Evolutionary conservation across 2,888 invertebrate species (phyloP), one percentile per base, ranked within the genome.

Genomic region (Platycheirus rosarum): DNA sequence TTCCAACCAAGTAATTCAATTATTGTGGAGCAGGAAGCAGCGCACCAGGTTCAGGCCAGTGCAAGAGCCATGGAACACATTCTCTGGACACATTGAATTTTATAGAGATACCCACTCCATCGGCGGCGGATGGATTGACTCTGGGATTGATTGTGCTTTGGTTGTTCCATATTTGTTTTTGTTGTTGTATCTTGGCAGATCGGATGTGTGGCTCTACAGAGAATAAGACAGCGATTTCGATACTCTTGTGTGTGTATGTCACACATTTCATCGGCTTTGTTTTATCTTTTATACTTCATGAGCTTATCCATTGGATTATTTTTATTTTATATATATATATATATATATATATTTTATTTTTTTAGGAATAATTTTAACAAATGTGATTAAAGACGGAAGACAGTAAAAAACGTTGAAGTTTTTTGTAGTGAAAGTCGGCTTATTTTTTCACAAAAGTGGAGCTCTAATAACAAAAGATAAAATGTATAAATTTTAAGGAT

Each of bases 1-100:
- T 85, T 73, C 55, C 77, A 84, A 84, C 80, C 85, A 85, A 85
- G 85, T 85, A 85, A 85, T 84, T 85, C 85, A 85, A 85, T 85
- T 85, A 85, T 84, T 78, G 71, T 55, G 14, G 60, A 51, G 73
- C 48, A 62, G 78, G 49, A 66, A 62, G 42, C 49, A 32, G 23
- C 13, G 62, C 53, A 4, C 46, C 5, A 37, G 53, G 40, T 37
- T n/a, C 7, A 42, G 23, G 55, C 32, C 68, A 20, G 70, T 26
- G 42, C 44, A 42, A 46, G 57, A 57, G 23, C 42, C 26, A 32
- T 32, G 70, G 16, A 29, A 26, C 16, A 46, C 32, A 55, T 16
- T 23, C 48, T 44, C 68, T 51, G 68, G 74, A 74, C 80, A 74
- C 80, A 71, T 65, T 40, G 76, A 80, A 70, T 71, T 76, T 80